Percentiles rank a stretch among this genome's conserved stretches.
Evolutionary conservation across 23 tunicate genomes (phyloP).

Genomic region (Diplosoma virens): DNA sequence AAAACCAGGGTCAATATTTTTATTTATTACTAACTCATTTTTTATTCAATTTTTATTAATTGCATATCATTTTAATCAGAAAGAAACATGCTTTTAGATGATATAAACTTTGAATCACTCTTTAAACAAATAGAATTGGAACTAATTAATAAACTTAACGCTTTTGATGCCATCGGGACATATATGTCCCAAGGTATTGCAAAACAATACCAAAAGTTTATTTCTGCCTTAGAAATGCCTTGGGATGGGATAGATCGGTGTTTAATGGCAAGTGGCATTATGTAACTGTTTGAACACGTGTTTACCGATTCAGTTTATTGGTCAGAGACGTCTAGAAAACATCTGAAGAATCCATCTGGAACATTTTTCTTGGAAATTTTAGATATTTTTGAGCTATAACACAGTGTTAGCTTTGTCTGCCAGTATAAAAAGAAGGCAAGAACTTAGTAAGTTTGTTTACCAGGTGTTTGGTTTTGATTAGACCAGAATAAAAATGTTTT

Average conservation of each 20-base stretch:
- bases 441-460: not conserved
- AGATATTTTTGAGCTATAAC: not conserved
- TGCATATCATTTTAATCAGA: too few species aligned
- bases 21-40: too few species aligned
- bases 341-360: not conserved
- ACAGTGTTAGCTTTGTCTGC: not conserved
- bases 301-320: not conserved
- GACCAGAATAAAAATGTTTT: slow-evolving; percentile 15
- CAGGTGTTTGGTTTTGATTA: slow-evolving; percentile 12
- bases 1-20: too few species aligned
- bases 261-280: not conserved
- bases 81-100: too few species aligned
- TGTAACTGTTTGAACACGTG: not conserved
- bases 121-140: too few species aligned
- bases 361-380: not conserved
- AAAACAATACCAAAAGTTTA: slow-evolving; percentile 9
- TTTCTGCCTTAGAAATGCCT: slow-evolving; percentile 18
- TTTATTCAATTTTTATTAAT: too few species aligned
- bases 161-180: too few species aligned
- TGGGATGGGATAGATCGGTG: not conserved
- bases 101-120: too few species aligned
- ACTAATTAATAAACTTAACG: too few species aligned
- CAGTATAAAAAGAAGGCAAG: not conserved
- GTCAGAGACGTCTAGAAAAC: not conserved
- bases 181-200: too few species aligned